These are phyloP conservation scores for Cisticola juncidis DNA, from an alignment of 2,113 vertebrate genomes.

Conservation along the genomic window DNA sequence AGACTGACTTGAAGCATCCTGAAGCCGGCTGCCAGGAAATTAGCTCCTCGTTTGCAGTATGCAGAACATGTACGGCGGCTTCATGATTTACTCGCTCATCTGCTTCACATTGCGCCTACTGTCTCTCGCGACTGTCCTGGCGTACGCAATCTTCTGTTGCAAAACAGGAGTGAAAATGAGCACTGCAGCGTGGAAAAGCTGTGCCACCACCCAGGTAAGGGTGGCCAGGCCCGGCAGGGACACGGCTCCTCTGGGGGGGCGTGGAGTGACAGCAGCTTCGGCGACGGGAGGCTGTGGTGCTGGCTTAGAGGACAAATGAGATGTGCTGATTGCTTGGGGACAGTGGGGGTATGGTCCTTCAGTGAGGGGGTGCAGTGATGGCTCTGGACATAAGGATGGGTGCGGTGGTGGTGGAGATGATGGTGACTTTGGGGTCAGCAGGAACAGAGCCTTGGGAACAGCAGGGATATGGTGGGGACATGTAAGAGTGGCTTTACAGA, in stretches of 20 bases:
- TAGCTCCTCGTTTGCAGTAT: constrained; percentile 18
- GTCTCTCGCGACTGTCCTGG: background rate
- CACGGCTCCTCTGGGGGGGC: background rate
- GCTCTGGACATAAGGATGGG: background rate
- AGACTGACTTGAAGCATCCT: background rate
- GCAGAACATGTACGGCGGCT: constrained; percentile 6
- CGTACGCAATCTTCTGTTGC: background rate
- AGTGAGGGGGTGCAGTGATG: fast-evolving
- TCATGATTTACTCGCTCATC: constrained; percentile 28
- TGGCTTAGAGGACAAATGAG: background rate
- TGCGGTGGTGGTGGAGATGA: fast-evolving
- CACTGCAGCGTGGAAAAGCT: background rate
- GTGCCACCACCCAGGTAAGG: background rate
- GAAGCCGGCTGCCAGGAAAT: constrained; percentile 5
- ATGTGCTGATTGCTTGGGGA: background rate
- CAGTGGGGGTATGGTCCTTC: too few species aligned
- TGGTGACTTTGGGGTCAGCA: background rate
- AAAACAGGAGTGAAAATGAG: constrained; percentile 34
- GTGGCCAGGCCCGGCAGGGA: background rate
- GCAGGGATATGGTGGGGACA: fast-evolving
- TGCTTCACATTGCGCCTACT: constrained; percentile 1
- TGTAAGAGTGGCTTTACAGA: background rate
- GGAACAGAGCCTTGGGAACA: background rate
- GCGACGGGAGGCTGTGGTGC: background rate
- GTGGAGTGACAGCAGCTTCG: background rate